These are phyloP conservation scores for Panagrolaimus sp. DNA, from an alignment of 1,140 invertebrate genomes.

Conservation along the genomic window DNA sequence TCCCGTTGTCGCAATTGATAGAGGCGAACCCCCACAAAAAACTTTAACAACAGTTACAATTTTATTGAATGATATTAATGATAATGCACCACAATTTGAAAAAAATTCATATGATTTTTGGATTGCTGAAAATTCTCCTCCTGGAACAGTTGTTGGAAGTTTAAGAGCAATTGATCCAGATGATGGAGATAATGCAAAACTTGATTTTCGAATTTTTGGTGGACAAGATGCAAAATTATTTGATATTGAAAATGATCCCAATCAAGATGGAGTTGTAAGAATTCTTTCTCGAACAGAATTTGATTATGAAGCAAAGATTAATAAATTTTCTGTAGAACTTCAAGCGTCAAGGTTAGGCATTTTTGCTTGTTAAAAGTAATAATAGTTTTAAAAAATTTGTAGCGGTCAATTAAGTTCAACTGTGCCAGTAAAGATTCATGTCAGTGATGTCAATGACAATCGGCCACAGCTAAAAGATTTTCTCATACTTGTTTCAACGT, in stretches of 20 bases:
- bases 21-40: constrained; percentile 46
- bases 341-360: constrained; percentile 45
- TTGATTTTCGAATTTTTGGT: constrained; percentile 55
- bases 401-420: constrained; percentile 55
- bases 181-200: constrained; percentile 73
- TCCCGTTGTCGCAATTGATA: constrained; percentile 46
- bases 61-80: constrained; percentile 82
- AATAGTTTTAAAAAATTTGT: constrained; percentile 19
- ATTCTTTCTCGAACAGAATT: constrained; percentile 48
- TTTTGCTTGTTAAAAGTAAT: not conserved
- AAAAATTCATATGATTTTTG: constrained; percentile 66
- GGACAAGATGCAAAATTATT: constrained; percentile 53
- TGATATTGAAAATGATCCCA: constrained; percentile 46
- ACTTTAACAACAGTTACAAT: constrained; percentile 68
- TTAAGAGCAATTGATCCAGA: constrained; percentile 84
- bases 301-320: constrained; percentile 52
- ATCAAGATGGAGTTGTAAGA: constrained; percentile 38
- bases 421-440: constrained; percentile 45
- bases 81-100: constrained; percentile 83
- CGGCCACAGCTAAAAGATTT: constrained; percentile 50
- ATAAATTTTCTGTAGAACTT: constrained; percentile 48
- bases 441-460: constrained; percentile 56
- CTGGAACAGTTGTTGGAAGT: constrained; percentile 79
- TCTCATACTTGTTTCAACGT: constrained; percentile 41
- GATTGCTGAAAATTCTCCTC: constrained; percentile 73